A percentile compares a stretch with the other conserved stretches of the same genome.
These are phyloP conservation scores for Dusona sp. DNA, from an alignment of 2,888 invertebrate genomes.

Conservation along the genomic window DNA sequence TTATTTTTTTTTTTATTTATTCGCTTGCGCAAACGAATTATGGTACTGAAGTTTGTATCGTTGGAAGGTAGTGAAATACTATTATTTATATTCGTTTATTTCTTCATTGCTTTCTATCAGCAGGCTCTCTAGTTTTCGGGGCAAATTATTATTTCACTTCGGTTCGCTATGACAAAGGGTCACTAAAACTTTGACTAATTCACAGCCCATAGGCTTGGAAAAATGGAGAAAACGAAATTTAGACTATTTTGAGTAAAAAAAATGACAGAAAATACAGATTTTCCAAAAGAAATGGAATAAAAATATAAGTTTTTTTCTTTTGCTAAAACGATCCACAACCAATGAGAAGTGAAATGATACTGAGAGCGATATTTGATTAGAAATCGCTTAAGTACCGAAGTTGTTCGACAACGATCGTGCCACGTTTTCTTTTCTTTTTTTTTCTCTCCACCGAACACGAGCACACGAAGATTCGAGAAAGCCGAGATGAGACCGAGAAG, in stretches of 20 bases:
- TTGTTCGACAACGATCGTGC: background rate
- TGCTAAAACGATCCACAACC: too few relatives aligned
- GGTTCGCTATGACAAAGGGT: background rate
- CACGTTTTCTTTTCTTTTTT: background rate
- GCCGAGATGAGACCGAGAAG: constrained; percentile 4
- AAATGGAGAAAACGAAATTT: background rate
- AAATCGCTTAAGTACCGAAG: background rate
- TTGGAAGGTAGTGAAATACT: background rate
- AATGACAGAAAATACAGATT: background rate
- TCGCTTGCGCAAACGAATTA: background rate
- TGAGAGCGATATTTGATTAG: background rate
- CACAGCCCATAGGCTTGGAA: background rate
- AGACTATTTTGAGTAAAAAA: background rate
- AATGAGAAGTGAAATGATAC: background rate
- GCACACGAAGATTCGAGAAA: constrained; percentile 22
- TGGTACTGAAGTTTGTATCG: background rate
- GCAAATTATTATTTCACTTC: background rate
- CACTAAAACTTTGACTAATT: background rate
- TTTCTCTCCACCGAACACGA: background rate
- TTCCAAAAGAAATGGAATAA: too few relatives aligned
- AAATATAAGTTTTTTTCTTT: background rate
- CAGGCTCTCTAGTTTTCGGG: too few relatives aligned
- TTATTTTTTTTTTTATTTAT: too few relatives aligned
- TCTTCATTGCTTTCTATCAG: background rate
- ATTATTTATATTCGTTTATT: background rate